Evolutionary conservation across 2,113 vertebrate genomes (phyloP).

Genomic region (Acanthisitta chloris): DNA sequence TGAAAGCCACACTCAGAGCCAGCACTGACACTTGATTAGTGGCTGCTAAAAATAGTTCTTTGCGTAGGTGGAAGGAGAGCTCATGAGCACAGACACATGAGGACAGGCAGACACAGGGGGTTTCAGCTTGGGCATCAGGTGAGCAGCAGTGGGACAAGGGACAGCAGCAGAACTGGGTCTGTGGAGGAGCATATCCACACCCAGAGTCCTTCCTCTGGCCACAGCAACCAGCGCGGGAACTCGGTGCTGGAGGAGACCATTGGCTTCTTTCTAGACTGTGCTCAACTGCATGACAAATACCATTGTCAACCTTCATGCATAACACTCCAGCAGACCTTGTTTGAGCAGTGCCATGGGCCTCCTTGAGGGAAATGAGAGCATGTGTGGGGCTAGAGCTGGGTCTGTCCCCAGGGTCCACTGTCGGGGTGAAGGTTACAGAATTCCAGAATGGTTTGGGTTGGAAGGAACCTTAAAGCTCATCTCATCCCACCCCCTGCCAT

Average conservation of each 20-base stretch:
- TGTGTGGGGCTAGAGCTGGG: background rate
- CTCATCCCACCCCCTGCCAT: background rate
- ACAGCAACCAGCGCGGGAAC: background rate
- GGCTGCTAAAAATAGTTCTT: constrained; percentile 39
- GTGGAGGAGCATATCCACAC: background rate
- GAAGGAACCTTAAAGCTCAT: background rate
- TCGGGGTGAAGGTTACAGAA: background rate
- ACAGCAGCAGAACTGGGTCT: accelerated
- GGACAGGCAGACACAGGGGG: background rate
- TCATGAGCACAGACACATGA: background rate
- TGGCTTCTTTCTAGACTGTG: background rate
- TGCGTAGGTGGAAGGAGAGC: constrained; percentile 42
- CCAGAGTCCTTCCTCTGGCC: background rate
- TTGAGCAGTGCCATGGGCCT: background rate
- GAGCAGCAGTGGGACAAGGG: background rate
- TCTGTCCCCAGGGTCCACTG: background rate
- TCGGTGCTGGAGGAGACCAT: background rate
- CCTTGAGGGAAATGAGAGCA: background rate
- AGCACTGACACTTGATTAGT: background rate
- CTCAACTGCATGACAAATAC: background rate
- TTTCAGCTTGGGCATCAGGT: background rate
- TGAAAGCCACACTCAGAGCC: background rate
- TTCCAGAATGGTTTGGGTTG: background rate
- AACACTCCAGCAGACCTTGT: background rate
- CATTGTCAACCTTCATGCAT: too few relatives aligned